These are phyloP conservation scores for Syndactyla subalaris DNA, from an alignment of 2,797 vertebrate species.

Conservation along the genomic window DNA sequence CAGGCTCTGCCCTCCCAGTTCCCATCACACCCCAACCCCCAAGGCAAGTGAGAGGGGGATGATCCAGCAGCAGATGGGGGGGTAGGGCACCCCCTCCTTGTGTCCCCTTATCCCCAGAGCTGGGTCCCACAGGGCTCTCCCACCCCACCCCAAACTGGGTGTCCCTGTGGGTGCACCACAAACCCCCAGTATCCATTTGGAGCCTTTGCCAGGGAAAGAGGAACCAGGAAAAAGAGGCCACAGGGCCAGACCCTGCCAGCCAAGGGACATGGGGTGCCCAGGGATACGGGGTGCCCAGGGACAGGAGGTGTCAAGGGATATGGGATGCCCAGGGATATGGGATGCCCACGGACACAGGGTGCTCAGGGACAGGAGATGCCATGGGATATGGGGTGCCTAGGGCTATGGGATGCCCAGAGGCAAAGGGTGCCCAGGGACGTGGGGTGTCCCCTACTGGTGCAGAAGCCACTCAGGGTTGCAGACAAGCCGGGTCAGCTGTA, in stretches of 20 bases:
- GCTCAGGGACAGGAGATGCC: too few relatives aligned
- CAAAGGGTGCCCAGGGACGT: too few relatives aligned
- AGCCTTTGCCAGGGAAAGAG: background rate
- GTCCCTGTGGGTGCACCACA: background rate
- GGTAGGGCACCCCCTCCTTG: background rate
- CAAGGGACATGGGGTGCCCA: accelerated
- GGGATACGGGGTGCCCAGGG: background rate
- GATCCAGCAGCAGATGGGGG: too few relatives aligned
- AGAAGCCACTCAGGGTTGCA: background rate
- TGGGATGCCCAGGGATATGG: background rate
- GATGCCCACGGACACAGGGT: too few relatives aligned
- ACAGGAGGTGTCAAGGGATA: background rate
- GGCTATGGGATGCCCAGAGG: too few relatives aligned
- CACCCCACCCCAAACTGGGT: background rate
- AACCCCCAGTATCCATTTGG: accelerated
- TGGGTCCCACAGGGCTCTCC: background rate
- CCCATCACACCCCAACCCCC: background rate
- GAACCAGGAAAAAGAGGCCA: background rate
- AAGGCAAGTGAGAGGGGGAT: accelerated
- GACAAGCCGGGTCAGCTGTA: conserved; percentile 33
- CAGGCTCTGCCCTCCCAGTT: background rate
- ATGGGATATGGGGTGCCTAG: too few relatives aligned
- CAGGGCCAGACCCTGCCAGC: accelerated
- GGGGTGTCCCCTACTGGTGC: accelerated
- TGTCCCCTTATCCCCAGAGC: background rate